phyloP scores from a whole-genome alignment of 2,888 invertebrate species.

The Patella ulyssiponensis region DNA sequence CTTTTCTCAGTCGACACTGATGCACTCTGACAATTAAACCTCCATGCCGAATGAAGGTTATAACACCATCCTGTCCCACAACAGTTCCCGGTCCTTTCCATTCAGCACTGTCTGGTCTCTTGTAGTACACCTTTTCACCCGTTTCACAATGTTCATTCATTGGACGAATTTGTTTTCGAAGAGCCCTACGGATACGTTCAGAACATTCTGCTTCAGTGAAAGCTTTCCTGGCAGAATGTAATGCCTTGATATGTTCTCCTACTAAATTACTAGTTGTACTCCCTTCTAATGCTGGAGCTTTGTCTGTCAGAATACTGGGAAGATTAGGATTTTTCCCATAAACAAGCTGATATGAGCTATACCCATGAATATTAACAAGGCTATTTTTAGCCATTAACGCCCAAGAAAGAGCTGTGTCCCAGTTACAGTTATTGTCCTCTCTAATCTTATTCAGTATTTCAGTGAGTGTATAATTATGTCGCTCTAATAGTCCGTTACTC shows the following conservation, averaged over 20 bases:
- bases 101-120: conserved; percentile 5
- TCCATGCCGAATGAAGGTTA: conserved; percentile 9
- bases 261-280: conserved; percentile 15
- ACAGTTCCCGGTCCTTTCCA: conserved; percentile 11
- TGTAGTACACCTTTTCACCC: conserved; percentile 19
- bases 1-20: background rate
- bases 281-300: conserved; percentile 25
- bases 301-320: conserved; percentile 25
- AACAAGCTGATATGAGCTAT: conserved; percentile 28
- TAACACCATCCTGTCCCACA: conserved; percentile 13
- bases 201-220: conserved; percentile 22
- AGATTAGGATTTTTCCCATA: conserved; percentile 29
- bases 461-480: conserved; percentile 26
- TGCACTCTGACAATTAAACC: conserved; percentile 13
- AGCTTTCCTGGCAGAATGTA: conserved; percentile 12
- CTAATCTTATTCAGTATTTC: conserved; percentile 28
- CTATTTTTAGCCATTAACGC: conserved; percentile 21
- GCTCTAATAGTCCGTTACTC: conserved; percentile 20
- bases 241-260: conserved; percentile 16
- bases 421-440: conserved; percentile 27
- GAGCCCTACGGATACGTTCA: conserved; percentile 25
- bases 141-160: conserved; percentile 11
- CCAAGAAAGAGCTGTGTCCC: conserved; percentile 29
- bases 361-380: conserved; percentile 16
- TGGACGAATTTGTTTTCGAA: conserved; percentile 24